phyloP scores from a whole-genome alignment of 2,797 vertebrate species.

The Pterois miles region DNA sequence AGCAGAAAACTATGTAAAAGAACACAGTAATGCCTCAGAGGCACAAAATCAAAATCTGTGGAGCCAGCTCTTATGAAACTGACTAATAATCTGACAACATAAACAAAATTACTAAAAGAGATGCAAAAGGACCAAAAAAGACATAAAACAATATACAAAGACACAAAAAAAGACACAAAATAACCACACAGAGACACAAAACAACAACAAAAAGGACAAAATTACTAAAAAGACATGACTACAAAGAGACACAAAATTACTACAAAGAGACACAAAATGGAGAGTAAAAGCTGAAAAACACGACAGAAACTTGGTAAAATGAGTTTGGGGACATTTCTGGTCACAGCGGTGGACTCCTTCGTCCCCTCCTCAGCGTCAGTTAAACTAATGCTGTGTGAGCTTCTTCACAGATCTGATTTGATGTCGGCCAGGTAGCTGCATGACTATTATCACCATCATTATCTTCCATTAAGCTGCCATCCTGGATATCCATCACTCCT shows the following conservation, averaged over 20 bases:
- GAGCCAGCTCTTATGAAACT: not conserved
- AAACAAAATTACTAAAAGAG: not conserved
- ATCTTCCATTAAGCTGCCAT: slow-evolving; percentile 24
- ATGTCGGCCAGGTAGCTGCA: not conserved
- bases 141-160: too few relatives aligned
- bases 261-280: too few relatives aligned
- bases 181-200: too few relatives aligned
- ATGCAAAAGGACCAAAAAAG: too few relatives aligned
- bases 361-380: not conserved
- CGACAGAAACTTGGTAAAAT: not conserved
- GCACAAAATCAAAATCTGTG: not conserved
- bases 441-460: slow-evolving; percentile 1
- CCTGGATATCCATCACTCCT: slow-evolving; percentile 15
- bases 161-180: too few relatives aligned
- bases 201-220: too few relatives aligned
- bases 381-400: not conserved
- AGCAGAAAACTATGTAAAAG: too few relatives aligned
- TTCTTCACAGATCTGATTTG: not conserved
- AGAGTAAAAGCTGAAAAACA: not conserved
- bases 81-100: not conserved
- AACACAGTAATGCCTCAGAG: not conserved
- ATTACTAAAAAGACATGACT: too few relatives aligned
- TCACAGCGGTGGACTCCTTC: too few relatives aligned
- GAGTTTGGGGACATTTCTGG: not conserved
- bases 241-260: too few relatives aligned